A percentile compares a stretch with the other conserved stretches of the same genome.
Evolutionary conservation across 2,888 invertebrate species (phyloP).

Genomic region (Noctua janthina): DNA sequence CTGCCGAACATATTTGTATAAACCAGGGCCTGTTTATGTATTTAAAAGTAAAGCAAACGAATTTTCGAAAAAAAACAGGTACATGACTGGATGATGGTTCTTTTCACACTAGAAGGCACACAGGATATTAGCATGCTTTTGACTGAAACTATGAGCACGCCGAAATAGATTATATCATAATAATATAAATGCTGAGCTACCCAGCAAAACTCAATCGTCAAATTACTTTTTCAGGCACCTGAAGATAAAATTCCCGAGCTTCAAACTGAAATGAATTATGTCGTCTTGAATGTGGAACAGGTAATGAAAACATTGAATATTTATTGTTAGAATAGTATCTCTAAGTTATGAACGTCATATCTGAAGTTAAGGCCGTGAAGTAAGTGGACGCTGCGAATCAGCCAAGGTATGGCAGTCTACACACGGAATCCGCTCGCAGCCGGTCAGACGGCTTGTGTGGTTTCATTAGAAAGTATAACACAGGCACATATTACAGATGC

Average conservation of each 20-base stretch:
- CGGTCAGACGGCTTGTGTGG: not conserved
- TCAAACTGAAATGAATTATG: constrained; percentile 95
- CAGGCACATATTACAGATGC: not conserved
- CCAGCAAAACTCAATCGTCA: not conserved
- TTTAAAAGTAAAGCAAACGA: not conserved
- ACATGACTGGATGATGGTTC: not conserved
- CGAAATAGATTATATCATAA: not conserved
- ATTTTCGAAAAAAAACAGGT: not conserved
- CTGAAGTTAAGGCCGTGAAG: not conserved
- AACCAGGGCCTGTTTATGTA: not conserved
- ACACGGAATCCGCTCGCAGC: not conserved
- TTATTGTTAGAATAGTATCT: not conserved
- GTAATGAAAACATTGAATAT: constrained; percentile 77
- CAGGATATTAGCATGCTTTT: not conserved
- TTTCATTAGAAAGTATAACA: not conserved
- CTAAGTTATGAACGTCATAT: not conserved
- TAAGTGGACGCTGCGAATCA: not conserved
- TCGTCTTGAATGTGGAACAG: constrained; percentile 93
- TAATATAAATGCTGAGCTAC: not conserved
- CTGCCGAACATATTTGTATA: not conserved
- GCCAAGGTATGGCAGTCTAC: not conserved
- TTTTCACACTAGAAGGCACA: not conserved
- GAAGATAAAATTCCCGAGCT: constrained; percentile 88
- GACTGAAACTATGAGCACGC: not conserved
- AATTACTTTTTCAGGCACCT: constrained; percentile 64